Evolutionary conservation across 2,113 vertebrate species (phyloP).

Genomic region (Aphelocoma coerulescens): DNA sequence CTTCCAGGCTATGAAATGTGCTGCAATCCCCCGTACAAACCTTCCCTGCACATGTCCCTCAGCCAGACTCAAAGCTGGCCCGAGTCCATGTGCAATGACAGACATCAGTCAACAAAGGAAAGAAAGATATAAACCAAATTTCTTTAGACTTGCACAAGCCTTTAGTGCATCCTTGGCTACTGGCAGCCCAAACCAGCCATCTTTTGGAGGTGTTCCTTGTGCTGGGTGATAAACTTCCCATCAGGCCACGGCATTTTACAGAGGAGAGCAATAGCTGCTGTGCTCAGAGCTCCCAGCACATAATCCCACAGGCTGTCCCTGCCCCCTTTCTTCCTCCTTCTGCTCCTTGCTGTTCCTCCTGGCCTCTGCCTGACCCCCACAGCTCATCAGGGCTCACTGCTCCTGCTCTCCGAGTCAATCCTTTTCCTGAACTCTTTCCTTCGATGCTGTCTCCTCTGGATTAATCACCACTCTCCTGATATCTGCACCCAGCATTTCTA

Average conservation of each 20-base stretch:
- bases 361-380: constrained; percentile 42
- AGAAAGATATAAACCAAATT: background rate
- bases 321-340: background rate
- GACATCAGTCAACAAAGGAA: background rate
- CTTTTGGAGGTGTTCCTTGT: background rate
- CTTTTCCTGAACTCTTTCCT: background rate
- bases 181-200: background rate
- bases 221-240: background rate
- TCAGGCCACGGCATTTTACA: background rate
- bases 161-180: background rate
- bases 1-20: background rate
- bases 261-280: background rate
- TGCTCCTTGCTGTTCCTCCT: background rate
- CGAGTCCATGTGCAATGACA: background rate
- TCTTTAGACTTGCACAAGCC: background rate
- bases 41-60: background rate
- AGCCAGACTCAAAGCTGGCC: background rate
- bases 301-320: background rate
- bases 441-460: background rate
- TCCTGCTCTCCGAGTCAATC: background rate
- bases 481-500: background rate
- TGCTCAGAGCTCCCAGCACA: background rate
- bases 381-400: background rate
- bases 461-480: background rate
- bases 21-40: background rate